Conservation (phyloP, 1,140 invertebrate species). For the Leptinotarsa undecemlineata region DNA sequence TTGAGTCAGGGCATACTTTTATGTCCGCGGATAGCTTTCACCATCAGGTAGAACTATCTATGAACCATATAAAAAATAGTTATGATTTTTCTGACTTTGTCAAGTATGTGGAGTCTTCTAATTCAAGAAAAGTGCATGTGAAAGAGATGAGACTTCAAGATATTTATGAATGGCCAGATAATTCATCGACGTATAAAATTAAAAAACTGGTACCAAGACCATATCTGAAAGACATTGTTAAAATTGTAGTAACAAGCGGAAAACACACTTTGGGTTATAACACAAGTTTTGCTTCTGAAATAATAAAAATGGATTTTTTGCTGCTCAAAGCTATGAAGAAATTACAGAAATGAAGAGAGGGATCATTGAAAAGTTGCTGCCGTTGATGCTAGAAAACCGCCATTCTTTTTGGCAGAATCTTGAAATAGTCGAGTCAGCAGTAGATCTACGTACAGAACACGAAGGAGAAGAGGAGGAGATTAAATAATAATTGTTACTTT, state of each 20-base stretch:
- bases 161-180: background rate
- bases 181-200: background rate
- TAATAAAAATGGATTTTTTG: conserved; percentile 7
- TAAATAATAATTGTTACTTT: too few relatives aligned
- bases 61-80: background rate
- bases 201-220: background rate
- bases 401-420: background rate
- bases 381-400: too few relatives aligned
- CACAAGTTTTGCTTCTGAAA: background rate
- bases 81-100: background rate
- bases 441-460: too few relatives aligned
- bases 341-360: background rate
- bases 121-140: background rate
- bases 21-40: background rate
- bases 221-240: too few relatives aligned
- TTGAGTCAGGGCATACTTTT: background rate
- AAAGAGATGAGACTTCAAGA: background rate
- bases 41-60: background rate
- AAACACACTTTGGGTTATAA: too few relatives aligned
- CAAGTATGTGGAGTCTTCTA: background rate
- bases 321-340: background rate
- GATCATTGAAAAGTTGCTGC: too few relatives aligned
- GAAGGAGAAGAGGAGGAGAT: too few relatives aligned
- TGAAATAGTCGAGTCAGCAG: background rate
- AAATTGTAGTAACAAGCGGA: too few relatives aligned